These are phyloP conservation scores for Xyliphius kryptos DNA, from an alignment of 2,113 vertebrate genomes.

Conservation along the genomic window DNA sequence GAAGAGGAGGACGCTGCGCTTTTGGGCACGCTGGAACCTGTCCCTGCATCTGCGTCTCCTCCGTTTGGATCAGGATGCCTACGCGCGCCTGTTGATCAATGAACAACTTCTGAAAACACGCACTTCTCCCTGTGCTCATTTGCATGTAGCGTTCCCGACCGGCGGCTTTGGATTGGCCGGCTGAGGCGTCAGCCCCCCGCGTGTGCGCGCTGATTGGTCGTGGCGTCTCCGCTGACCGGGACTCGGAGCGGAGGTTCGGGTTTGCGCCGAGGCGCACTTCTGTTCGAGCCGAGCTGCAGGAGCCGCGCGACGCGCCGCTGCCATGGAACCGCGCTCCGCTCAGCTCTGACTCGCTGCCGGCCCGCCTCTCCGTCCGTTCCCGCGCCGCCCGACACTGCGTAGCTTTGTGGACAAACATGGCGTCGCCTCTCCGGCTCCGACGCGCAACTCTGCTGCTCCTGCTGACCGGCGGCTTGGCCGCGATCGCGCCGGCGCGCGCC, in stretches of 20 bases:
- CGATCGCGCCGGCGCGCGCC: too few relatives aligned
- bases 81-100: conserved; percentile 9
- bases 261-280: conserved; percentile 58
- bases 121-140: conserved; percentile 50
- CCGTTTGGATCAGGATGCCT: conserved; percentile 15
- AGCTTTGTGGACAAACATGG: too few relatives aligned
- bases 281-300: conserved; percentile 41
- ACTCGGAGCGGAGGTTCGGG: conserved; percentile 63
- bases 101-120: conserved; percentile 33
- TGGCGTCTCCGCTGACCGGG: conserved; percentile 54
- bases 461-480: conserved; percentile 63
- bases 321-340: conserved; percentile 71
- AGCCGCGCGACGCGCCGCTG: conserved; percentile 62
- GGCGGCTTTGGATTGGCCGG: conserved; percentile 57
- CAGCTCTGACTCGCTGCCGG: conserved; percentile 59
- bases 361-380: too few relatives aligned
- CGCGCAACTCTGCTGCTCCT: too few relatives aligned
- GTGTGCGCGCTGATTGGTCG: conserved; percentile 57
- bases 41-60: background rate
- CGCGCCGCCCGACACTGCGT: too few relatives aligned
- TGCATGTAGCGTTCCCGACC: conserved; percentile 63
- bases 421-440: too few relatives aligned
- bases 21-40: background rate
- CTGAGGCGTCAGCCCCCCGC: conserved; percentile 51
- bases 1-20: background rate